Conservation (phyloP, 1,140 invertebrate genomes). For the Tetramorium parvispinum region DNA sequence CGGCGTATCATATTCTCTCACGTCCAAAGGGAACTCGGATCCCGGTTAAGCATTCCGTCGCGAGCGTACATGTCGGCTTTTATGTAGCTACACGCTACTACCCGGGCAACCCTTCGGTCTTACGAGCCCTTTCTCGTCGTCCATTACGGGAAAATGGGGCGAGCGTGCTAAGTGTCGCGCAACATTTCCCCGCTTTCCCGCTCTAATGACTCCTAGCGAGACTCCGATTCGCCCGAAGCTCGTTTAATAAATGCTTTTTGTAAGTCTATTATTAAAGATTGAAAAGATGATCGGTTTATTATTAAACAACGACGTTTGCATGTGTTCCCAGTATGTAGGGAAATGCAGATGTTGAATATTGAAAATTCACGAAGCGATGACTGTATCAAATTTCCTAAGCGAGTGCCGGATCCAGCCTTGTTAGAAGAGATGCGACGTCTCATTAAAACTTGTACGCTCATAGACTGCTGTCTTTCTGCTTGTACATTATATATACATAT, state of each 20-base stretch:
- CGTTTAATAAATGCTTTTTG: slow-evolving; percentile 44
- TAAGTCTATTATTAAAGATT: background rate
- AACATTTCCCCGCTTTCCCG: slow-evolving; percentile 56
- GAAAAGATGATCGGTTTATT: background rate
- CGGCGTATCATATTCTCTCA: slow-evolving; percentile 47
- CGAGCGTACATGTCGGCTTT: slow-evolving; percentile 57
- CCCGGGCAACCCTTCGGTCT: slow-evolving; percentile 55
- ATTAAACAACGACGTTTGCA: background rate
- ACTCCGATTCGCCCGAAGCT: slow-evolving; percentile 27
- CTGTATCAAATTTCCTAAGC: background rate
- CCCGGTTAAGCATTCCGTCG: slow-evolving; percentile 56
- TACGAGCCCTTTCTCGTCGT: slow-evolving; percentile 58
- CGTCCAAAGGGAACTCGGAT: slow-evolving; percentile 48
- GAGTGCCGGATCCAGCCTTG: background rate
- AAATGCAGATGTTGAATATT: background rate
- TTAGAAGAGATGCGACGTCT: background rate
- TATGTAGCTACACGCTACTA: slow-evolving; percentile 54
- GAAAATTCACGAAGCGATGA: background rate
- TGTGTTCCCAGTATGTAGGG: background rate
- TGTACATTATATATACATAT: background rate
- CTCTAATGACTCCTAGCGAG: slow-evolving; percentile 52
- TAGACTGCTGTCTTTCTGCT: background rate
- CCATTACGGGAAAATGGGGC: slow-evolving; percentile 63
- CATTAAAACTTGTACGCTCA: background rate
- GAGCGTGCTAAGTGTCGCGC: slow-evolving; percentile 67